A percentile compares a stretch with the other conserved stretches of the same genome.
phyloP scores from a whole-genome alignment of 2,888 invertebrate species.

The Morpho achilles region DNA sequence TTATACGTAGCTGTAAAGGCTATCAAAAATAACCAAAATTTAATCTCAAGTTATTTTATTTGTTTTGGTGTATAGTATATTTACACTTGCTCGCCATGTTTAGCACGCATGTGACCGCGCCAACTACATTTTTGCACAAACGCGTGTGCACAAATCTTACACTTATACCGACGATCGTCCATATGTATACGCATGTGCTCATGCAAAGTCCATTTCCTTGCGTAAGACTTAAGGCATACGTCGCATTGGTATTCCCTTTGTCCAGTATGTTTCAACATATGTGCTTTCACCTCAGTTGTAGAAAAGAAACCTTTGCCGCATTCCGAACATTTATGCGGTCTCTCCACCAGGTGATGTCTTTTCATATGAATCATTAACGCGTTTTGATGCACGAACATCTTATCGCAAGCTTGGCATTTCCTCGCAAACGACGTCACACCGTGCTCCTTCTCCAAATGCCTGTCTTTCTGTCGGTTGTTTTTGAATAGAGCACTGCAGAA shows the following conservation, averaged over 20 bases:
- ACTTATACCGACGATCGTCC: constrained; percentile 32
- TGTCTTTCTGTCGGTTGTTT: constrained; percentile 22
- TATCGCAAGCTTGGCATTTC: constrained; percentile 34
- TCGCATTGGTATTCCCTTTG: constrained; percentile 45
- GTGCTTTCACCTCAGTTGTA: constrained; percentile 34
- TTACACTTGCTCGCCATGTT: constrained; percentile 33
- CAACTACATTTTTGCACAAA: constrained; percentile 46
- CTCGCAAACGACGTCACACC: constrained; percentile 19
- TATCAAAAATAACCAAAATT: too few species aligned
- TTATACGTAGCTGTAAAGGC: too few species aligned
- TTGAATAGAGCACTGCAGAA: constrained; percentile 15
- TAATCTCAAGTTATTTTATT: too few species aligned
- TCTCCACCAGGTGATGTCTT: constrained; percentile 30
- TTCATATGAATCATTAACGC: constrained; percentile 28
- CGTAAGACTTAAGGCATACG: constrained; percentile 43
- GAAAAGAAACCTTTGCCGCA: constrained; percentile 46
- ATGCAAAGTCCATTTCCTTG: constrained; percentile 30
- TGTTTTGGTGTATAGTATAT: constrained; percentile 3
- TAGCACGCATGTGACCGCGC: constrained; percentile 50
- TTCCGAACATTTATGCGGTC: constrained; percentile 28
- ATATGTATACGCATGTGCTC: constrained; percentile 37
- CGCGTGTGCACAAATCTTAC: constrained; percentile 31
- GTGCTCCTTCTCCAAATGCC: constrained; percentile 33
- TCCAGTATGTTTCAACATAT: constrained; percentile 50
- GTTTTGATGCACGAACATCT: constrained; percentile 27